Conservation (phyloP, 2,113 vertebrate species). For the Ailurus styani region DNA sequence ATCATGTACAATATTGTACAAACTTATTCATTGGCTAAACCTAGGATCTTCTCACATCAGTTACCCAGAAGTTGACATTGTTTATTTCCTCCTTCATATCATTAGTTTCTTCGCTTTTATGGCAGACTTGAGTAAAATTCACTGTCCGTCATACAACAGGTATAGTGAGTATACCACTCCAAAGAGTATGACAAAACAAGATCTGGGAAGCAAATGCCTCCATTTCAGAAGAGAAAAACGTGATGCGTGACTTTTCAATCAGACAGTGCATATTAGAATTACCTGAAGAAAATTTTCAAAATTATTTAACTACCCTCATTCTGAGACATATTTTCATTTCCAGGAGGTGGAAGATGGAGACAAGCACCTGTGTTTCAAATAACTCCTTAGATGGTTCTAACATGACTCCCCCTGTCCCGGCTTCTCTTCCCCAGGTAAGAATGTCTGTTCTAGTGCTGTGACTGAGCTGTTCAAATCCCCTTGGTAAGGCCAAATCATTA, state of each 20-base stretch:
- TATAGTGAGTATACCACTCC: not conserved
- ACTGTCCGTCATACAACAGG: not conserved
- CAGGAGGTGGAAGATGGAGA: not conserved
- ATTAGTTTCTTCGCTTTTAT: not conserved
- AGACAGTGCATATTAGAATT: not conserved
- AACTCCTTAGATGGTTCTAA: not conserved
- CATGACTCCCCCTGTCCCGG: fast-evolving
- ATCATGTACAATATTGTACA: not conserved
- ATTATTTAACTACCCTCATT: not conserved
- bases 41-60: not conserved
- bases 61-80: not conserved
- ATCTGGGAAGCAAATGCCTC: not conserved
- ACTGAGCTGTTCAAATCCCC: not conserved
- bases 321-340: not conserved
- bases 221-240: not conserved
- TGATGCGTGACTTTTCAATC: not conserved
- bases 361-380: not conserved
- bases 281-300: not conserved
- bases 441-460: not conserved
- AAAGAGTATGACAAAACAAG: not conserved
- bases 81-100: not conserved
- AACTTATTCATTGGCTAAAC: not conserved
- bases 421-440: not conserved
- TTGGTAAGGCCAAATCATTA: not conserved
- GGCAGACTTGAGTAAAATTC: not conserved